Conservation (phyloP, 1,140 invertebrate genomes). For the Pentalonia nigronervosa region DNA sequence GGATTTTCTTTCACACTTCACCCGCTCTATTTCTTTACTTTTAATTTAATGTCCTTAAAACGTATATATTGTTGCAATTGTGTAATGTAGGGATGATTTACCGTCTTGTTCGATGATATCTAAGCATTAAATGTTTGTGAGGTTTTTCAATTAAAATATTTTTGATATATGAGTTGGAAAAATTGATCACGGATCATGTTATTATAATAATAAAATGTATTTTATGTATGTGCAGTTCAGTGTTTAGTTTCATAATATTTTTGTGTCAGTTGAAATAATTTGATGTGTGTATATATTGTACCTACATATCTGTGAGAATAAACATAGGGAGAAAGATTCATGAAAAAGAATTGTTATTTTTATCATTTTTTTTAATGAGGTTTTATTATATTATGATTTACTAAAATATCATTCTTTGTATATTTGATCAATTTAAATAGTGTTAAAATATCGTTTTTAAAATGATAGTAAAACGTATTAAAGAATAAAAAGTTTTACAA, state of each 20-base stretch:
- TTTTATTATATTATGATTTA: not conserved
- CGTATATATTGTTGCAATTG: conserved; percentile 7
- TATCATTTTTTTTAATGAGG: not conserved
- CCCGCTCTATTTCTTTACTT: conserved; percentile 1
- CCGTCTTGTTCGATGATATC: conserved; percentile 23
- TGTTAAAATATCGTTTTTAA: not conserved
- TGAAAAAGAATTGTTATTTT: not conserved
- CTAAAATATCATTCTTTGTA: not conserved
- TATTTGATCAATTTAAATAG: not conserved
- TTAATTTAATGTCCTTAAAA: conserved; percentile 48
- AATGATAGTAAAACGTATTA: not conserved
- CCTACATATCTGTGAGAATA: not conserved
- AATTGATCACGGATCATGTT: not conserved
- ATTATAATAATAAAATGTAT: not conserved
- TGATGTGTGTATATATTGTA: not conserved
- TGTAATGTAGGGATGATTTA: conserved; percentile 34
- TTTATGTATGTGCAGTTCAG: not conserved
- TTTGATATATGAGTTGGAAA: not conserved
- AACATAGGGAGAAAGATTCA: not conserved
- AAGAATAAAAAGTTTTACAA: not conserved
- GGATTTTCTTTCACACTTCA: conserved; percentile 40
- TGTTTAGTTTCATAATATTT: not conserved
- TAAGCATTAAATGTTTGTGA: not conserved
- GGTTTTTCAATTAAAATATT: conserved; percentile 35
- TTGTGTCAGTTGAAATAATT: not conserved